phyloP scores from a whole-genome alignment of 2,113 vertebrate species.

The Pteronura brasiliensis region DNA sequence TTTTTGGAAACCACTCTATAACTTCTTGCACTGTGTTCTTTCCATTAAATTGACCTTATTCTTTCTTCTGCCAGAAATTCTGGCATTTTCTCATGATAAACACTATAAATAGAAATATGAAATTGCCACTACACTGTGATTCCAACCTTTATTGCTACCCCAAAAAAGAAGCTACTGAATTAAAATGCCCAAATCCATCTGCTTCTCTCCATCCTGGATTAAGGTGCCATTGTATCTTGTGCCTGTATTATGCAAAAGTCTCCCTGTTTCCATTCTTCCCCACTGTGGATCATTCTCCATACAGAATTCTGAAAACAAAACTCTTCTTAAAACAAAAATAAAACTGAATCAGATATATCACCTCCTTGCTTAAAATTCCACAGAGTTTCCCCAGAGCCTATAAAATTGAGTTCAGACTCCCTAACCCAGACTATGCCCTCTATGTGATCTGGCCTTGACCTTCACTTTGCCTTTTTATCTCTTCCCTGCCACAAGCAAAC shows the following conservation, averaged over 20 bases:
- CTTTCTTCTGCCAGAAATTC: background rate
- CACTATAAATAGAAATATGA: background rate
- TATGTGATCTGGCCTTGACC: background rate
- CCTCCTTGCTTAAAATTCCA: background rate
- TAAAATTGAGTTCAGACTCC: background rate
- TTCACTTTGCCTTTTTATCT: background rate
- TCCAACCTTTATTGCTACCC: background rate
- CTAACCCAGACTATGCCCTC: background rate
- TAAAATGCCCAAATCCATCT: background rate
- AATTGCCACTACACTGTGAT: background rate
- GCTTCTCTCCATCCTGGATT: background rate
- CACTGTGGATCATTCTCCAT: background rate
- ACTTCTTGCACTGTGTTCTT: background rate
- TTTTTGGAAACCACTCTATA: background rate
- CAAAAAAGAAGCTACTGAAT: background rate
- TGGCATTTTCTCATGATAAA: constrained; percentile 29
- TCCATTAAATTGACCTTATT: background rate
- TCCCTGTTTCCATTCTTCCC: background rate
- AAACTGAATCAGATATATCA: background rate
- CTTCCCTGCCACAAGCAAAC: background rate
- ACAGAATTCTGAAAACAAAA: background rate
- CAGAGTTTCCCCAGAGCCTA: background rate
- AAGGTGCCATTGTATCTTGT: background rate
- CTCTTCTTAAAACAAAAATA: background rate
- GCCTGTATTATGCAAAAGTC: background rate